phyloP scores from a whole-genome alignment of 2,113 vertebrate species.

The Ammodytes dubius region DNA sequence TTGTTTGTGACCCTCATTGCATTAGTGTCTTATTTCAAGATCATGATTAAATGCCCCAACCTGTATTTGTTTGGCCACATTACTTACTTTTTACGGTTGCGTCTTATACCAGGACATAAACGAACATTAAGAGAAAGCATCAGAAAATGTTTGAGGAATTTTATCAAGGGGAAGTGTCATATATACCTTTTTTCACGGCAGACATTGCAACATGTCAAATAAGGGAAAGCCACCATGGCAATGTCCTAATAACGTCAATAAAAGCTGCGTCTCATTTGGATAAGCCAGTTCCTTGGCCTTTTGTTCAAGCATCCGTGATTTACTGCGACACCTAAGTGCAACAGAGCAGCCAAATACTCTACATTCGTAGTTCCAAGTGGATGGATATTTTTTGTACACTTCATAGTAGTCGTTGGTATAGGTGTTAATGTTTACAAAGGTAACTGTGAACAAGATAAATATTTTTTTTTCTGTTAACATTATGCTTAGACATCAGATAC shows the following conservation, averaged over 20 bases:
- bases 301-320: background rate
- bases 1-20: background rate
- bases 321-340: background rate
- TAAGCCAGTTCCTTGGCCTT: background rate
- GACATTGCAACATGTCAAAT: background rate
- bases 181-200: background rate
- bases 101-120: background rate
- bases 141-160: background rate
- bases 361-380: no score
- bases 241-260: background rate
- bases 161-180: no score
- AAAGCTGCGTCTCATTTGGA: background rate
- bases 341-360: background rate
- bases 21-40: background rate
- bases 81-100: background rate
- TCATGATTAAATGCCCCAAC: background rate
- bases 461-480: no score
- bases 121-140: background rate
- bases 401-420: background rate
- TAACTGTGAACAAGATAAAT: background rate
- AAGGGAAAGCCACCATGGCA: background rate
- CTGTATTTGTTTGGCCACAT: background rate
- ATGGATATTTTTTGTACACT: background rate
- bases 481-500: no score
- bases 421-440: background rate